Percentiles rank a stretch among this genome's conserved stretches.
Conservation (phyloP, 2,113 vertebrate species). For the Collichthys lucidus region DNA sequence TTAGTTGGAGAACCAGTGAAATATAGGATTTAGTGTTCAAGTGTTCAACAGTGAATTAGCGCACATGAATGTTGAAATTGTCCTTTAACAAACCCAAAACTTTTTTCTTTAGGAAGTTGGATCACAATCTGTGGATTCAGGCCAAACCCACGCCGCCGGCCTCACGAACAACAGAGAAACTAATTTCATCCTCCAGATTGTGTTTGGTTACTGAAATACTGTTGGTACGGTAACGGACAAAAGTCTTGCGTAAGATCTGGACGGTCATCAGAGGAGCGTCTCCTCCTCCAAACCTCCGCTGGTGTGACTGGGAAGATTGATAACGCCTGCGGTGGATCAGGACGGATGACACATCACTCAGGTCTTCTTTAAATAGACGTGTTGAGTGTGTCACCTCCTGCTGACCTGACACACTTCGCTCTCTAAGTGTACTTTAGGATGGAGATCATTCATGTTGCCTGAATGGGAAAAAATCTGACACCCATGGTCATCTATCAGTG, state of each 20-base stretch:
- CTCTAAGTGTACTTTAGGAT: neutral
- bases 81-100: too few relatives aligned
- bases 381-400: slow-evolving; percentile 17
- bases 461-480: neutral
- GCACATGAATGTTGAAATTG: too few relatives aligned
- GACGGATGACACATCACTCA: slow-evolving; percentile 1
- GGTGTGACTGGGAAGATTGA: slow-evolving; percentile 62
- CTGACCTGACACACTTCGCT: slow-evolving; percentile 4
- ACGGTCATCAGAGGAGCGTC: slow-evolving; percentile 47
- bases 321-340: slow-evolving; percentile 55
- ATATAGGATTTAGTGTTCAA: too few relatives aligned
- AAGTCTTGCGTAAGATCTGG: slow-evolving; percentile 56
- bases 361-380: slow-evolving; percentile 38
- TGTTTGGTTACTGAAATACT: slow-evolving; percentile 61
- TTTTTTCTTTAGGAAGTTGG: too few relatives aligned
- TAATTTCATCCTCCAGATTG: slow-evolving; percentile 31
- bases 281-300: slow-evolving; percentile 20
- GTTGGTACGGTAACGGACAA: slow-evolving; percentile 38
- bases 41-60: too few relatives aligned
- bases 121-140: neutral
- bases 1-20: too few relatives aligned
- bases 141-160: neutral
- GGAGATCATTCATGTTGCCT: neutral
- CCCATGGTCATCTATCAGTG: neutral
- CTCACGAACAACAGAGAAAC: slow-evolving; percentile 30